Base-by-base conservation (phyloP, 2,113 vertebrate species). In the Etheostoma cragini region DNA sequence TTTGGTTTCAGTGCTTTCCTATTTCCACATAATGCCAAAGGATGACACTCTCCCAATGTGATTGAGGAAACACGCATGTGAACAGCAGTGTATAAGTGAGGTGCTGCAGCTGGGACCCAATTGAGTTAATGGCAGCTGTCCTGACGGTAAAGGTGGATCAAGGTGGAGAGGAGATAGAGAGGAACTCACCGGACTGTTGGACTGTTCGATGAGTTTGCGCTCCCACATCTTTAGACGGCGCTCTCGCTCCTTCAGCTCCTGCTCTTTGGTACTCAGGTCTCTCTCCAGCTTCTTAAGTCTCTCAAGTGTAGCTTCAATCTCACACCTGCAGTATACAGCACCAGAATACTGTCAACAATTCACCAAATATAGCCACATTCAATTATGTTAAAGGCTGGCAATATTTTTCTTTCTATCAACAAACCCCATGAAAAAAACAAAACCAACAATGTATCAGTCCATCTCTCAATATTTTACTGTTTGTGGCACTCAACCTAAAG, bases 301-400 rank as follows among this genome's bases (percentile, higher is more conserved):
- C 83, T 99, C 98, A 46, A 99, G 96, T 49, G 98, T 99, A 72
- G 97, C 98, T 92, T 99, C 98, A 66, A 99, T 99, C 95, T 99
- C 98, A 90, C 94, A 97, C 95, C 98, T 99, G 92, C 81, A 89
- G 49, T 17, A 33, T 2, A 50, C 16, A 61, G 53, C 6, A 61
- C 54, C 7, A 71, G 21, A 81, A 11, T 26, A 52, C 63, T n/a
- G 46, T 61, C 16, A 73, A 22, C 33, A 63, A 21, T 11, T 6
- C 21, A 47, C 11, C 5, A 80, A 75, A 74, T 24, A 75, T 60
- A 52, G 50, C 6, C 14, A 38, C 54, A 46, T 30, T 45, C 3
- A 66, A 26, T 65, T 45, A 64, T n/a, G 22, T 76, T 56, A 22
- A 64, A 66, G 22, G 8, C n/a, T 24, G 11, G 8, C 6, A 13